These are phyloP conservation scores for Sarotherodon lohbergeri DNA, from an alignment of 2,113 vertebrate genomes.

Conservation along the genomic window DNA sequence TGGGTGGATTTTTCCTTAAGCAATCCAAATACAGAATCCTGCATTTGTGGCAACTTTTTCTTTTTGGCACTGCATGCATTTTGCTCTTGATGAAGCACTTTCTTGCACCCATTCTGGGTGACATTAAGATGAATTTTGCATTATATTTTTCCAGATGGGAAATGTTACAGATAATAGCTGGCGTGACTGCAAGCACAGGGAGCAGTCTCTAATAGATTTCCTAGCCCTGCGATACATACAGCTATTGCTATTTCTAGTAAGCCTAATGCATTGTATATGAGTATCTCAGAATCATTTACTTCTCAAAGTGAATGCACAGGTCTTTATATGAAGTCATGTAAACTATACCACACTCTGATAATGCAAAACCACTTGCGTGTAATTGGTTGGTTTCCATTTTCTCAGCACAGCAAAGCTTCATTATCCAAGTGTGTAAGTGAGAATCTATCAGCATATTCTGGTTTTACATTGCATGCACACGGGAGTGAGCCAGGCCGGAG, in stretches of 20 bases:
- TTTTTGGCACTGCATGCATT: conserved; percentile 13
- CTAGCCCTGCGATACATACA: neutral
- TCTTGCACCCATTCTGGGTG: neutral
- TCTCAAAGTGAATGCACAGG: neutral
- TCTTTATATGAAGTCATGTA: neutral
- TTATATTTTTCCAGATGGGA: conserved; percentile 8
- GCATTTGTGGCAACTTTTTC: neutral
- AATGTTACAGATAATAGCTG: conserved; percentile 10
- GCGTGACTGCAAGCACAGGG: neutral
- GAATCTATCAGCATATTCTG: neutral
- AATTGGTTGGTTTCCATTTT: conserved; percentile 5
- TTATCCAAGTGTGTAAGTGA: neutral
- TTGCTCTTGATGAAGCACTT: neutral
- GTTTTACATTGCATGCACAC: conserved; percentile 36
- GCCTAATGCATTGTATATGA: neutral
- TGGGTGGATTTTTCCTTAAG: conserved; percentile 37
- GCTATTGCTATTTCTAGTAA: neutral
- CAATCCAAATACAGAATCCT: neutral
- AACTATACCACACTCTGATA: neutral
- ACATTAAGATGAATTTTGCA: conserved; percentile 33
- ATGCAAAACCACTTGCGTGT: neutral
- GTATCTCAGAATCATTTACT: conserved; percentile 4
- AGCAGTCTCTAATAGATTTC: conserved; percentile 28
- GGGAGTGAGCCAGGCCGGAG: neutral
- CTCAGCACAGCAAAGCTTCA: neutral